phyloP scores from a whole-genome alignment of 2,888 invertebrate species.

The Didymodactylos carnosus region DNA sequence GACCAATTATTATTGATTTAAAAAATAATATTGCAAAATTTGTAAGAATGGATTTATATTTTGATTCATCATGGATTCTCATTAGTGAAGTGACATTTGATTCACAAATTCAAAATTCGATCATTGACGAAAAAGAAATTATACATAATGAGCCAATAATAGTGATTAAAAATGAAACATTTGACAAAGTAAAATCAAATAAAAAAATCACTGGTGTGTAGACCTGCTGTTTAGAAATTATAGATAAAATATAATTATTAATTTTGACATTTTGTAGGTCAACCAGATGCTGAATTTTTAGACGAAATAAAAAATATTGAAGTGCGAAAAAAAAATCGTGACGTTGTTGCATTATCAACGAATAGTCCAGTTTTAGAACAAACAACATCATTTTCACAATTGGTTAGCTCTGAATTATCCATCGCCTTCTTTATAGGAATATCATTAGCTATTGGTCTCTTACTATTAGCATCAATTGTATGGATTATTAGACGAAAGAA shows the following conservation, averaged over 20 bases:
- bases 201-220: too few species aligned
- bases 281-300: too few species aligned
- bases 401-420: background rate
- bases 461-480: background rate
- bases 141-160: background rate
- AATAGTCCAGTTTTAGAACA: too few species aligned
- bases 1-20: conserved; percentile 58
- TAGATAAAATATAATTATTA: too few species aligned
- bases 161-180: background rate
- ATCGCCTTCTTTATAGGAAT: background rate
- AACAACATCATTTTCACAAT: background rate
- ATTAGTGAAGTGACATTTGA: conserved; percentile 59
- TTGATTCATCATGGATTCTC: conserved; percentile 60
- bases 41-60: conserved; percentile 53
- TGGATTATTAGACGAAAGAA: background rate
- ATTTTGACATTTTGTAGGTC: too few species aligned
- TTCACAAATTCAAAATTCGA: background rate
- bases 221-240: too few species aligned
- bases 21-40: conserved; percentile 57
- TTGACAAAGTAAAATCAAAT: too few species aligned
- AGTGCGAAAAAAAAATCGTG: background rate
- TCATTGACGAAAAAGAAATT: background rate
- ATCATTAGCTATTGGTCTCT: background rate
- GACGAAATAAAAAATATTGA: too few species aligned
- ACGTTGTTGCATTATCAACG: background rate